Evolutionary conservation across 2,888 invertebrate species (phyloP).

Genomic region (Ochlodes sylvanus): DNA sequence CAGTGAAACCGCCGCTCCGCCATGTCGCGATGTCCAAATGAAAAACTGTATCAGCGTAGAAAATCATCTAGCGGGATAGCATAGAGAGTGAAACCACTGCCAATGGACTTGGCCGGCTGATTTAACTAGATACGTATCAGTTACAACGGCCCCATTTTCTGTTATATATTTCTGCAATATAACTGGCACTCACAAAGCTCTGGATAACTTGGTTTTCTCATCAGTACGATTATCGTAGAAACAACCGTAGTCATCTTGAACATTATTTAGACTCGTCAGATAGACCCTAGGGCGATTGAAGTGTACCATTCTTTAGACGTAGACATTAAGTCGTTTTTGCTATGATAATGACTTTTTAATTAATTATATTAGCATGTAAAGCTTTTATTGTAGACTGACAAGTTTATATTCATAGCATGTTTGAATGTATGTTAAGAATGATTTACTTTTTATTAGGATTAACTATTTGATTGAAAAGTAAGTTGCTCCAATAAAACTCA

Average conservation of each 20-base stretch:
- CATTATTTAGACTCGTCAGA: conserved; percentile 54
- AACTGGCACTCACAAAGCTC: conserved; percentile 9
- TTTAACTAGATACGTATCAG: conserved; percentile 49
- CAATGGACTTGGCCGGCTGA: conserved; percentile 57
- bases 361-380: neutral
- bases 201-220: conserved; percentile 18
- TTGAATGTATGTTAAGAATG: too few species aligned
- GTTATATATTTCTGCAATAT: conserved; percentile 27
- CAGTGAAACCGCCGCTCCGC: conserved; percentile 66
- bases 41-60: conserved; percentile 78
- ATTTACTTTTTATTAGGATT: too few species aligned
- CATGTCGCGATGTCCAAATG: conserved; percentile 57
- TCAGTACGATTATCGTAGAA: conserved; percentile 54
- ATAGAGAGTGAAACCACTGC: conserved; percentile 77
- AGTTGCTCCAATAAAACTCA: too few species aligned
- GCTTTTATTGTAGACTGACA: neutral
- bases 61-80: conserved; percentile 70
- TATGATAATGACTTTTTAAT: conserved; percentile 1
- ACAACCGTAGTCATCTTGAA: conserved; percentile 60
- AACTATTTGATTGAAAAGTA: too few species aligned
- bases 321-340: neutral
- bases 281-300: conserved; percentile 57
- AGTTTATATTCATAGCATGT: neutral
- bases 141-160: conserved; percentile 30
- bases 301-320: conserved; percentile 55